phyloP scores from a whole-genome alignment of 2,888 invertebrate species.

The Matsumyia berberina region DNA sequence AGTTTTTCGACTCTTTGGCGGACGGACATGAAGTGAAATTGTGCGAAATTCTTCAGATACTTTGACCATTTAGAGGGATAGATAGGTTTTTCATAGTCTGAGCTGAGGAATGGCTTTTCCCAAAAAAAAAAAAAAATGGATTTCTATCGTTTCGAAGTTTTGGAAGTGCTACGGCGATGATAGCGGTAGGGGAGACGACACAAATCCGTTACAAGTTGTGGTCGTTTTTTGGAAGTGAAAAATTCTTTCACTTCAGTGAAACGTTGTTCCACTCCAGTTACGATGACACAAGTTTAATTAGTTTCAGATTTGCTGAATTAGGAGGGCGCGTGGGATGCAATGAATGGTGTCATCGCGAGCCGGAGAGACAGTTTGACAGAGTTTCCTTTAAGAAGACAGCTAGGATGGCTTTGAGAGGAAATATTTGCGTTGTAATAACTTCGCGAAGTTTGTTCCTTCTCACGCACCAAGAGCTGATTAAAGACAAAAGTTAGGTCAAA shows the following conservation, averaged over 20 bases:
- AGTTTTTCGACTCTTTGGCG: constrained; percentile 12
- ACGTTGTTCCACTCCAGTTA: constrained; percentile 31
- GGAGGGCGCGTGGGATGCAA: constrained; percentile 31
- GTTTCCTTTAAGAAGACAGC: not conserved
- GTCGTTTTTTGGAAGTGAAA: constrained; percentile 15
- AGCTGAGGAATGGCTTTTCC: constrained; percentile 8
- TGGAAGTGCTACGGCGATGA: not conserved
- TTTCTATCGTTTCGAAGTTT: constrained; percentile 10
- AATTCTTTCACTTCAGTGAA: constrained; percentile 30
- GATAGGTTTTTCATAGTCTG: constrained; percentile 30
- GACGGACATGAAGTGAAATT: constrained; percentile 60
- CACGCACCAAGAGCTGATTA: too few relatives aligned
- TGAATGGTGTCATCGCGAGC: constrained; percentile 14
- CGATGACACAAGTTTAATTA: constrained; percentile 66
- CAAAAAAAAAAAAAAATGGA: constrained; percentile 7
- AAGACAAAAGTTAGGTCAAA: too few relatives aligned
- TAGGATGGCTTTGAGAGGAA: too few relatives aligned
- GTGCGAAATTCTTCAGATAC: constrained; percentile 64
- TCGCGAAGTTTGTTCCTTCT: too few relatives aligned
- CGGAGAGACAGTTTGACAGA: not conserved
- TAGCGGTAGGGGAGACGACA: not conserved
- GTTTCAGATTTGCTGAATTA: constrained; percentile 59
- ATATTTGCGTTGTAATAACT: too few relatives aligned
- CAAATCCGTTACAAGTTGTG: constrained; percentile 32
- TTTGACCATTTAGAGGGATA: constrained; percentile 56